Base-by-base conservation (phyloP, 1,140 invertebrate genomes). In the Bombus terrestris region DNA sequence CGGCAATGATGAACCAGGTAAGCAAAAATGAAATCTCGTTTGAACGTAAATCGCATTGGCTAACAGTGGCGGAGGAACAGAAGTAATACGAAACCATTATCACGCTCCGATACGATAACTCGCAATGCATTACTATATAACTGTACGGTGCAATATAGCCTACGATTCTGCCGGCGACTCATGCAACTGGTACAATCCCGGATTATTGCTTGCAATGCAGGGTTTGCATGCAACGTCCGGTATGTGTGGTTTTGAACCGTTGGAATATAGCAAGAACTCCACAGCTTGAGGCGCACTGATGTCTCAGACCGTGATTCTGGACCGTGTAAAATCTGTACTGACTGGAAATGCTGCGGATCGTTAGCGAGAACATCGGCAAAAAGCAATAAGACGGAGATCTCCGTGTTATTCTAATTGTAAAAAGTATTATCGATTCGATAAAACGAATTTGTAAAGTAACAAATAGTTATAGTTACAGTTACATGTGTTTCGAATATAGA, bases 121-220 rank as follows among this genome's bases (percentile, higher is more conserved):
- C 43, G 35, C 9, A 41, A 78, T 39, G 73, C 77, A 78, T 83
- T 78, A 57, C 43, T 81, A 39, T 64, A 86, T 75, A 73, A 74
- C 71, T 37, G 59, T 35, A 35, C 32, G 28, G n/a, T n/a, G 66
- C 69, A 74, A 82, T 75, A 73, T 47, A 73, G 66, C 71, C 71
- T 39, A 41, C 84, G 79, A 86, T 82, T 81, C 77, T 66, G 41
- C 41, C 47, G 41, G 57, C 71, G 43, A 82, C 62, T 86, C 84
- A 53, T 68, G 78, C 82, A 87, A 85, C 81, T 75, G 62, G 76
- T 71, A 85, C 77, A 79, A 87, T 87, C 81, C 69, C 35, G 72
- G 86, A 88, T 88, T 88, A 89, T 89, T 85, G 88, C 84, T 85
- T 85, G 88, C 88, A 72, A 83, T 87, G 75, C 75, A 37, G 64